Evolutionary conservation across 1,140 invertebrate species (phyloP), one percentile per base, ranked within the genome.

Genomic region (Drosophila elegans): DNA sequence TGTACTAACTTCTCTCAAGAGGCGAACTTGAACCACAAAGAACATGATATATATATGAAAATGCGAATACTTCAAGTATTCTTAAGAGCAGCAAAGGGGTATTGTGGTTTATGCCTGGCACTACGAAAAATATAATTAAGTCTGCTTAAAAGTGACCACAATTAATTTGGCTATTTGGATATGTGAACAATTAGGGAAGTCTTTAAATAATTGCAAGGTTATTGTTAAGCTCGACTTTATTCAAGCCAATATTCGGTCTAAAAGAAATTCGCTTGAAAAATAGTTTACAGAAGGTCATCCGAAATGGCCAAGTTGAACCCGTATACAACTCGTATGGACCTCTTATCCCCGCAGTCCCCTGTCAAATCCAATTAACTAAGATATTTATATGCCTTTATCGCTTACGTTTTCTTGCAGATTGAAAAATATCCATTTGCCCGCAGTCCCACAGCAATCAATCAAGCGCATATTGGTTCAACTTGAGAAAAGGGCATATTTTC

Each of bases 401-500:
- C 42, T 53, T 73, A 16, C 41, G 6, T 55, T 36, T 44, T n/a
- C 25, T 74, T 74, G n/a, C 72, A 74, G 72, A 63, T 48, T 46
- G 51, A 49, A 36, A 34, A 51, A 12, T 21, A 64, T 21, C 52
- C 71, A 55, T 52, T 72, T 44, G 25, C 45, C 45, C 49, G 38
- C 51, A 55, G 39, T 27, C 25, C 49, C 36, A 55, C 13, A 41
- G 44, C 59, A 67, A 76, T 76, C 61, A 76, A 76, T 76, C 73
- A 67, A 76, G 61, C 61, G 25, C 41, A 76, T 67, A 53, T 63
- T 55, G 51, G 68, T 21, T 27, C n/a, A 48, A 64, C 67, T 76
- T 48, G 46, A 25, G 75, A 39, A 79, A 69, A 66, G 71, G 49
- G 49, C 52, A 71, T 51, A 57, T 66, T 73, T 85, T 82, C 42